Conservation (phyloP, 64 coral and sea anemone genomes). For the Orbicella faveolata region DNA sequence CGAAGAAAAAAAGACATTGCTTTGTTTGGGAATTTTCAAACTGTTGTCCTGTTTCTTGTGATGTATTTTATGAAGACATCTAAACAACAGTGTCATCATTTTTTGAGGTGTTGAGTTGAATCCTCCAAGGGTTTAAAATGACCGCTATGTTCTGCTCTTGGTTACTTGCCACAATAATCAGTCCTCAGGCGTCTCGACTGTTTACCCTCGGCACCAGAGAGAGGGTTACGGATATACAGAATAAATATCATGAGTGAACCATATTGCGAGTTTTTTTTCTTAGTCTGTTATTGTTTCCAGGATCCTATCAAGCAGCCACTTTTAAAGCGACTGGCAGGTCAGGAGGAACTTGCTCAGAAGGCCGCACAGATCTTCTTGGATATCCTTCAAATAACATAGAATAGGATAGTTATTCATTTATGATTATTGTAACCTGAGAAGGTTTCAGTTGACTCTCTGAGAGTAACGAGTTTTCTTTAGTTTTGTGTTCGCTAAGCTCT, state of each 20-base stretch:
- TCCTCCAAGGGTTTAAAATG: too few relatives aligned
- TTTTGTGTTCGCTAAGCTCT: neutral
- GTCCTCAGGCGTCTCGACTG: too few relatives aligned
- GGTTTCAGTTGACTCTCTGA: neutral
- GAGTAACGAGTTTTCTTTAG: neutral
- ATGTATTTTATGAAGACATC: too few relatives aligned
- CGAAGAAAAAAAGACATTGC: too few relatives aligned
- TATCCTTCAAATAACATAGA: slow-evolving; percentile 65
- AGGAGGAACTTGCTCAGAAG: slow-evolving; percentile 84
- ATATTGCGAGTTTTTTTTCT: too few relatives aligned
- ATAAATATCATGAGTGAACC: neutral
- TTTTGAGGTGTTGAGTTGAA: too few relatives aligned
- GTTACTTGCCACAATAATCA: too few relatives aligned
- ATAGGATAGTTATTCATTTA: neutral
- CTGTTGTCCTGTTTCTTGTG: neutral
- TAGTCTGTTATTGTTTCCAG: slow-evolving; percentile 21
- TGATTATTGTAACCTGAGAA: neutral
- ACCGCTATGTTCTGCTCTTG: too few relatives aligned
- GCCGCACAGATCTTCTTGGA: slow-evolving; percentile 91
- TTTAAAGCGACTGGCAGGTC: slow-evolving; percentile 79
- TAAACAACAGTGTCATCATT: too few relatives aligned
- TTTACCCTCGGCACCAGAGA: too few relatives aligned
- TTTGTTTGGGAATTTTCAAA: neutral
- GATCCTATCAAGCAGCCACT: slow-evolving; percentile 94
- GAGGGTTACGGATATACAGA: neutral